These are phyloP conservation scores for Platerodrilus igneus DNA, from an alignment of 2,888 invertebrate genomes.

Conservation along the genomic window DNA sequence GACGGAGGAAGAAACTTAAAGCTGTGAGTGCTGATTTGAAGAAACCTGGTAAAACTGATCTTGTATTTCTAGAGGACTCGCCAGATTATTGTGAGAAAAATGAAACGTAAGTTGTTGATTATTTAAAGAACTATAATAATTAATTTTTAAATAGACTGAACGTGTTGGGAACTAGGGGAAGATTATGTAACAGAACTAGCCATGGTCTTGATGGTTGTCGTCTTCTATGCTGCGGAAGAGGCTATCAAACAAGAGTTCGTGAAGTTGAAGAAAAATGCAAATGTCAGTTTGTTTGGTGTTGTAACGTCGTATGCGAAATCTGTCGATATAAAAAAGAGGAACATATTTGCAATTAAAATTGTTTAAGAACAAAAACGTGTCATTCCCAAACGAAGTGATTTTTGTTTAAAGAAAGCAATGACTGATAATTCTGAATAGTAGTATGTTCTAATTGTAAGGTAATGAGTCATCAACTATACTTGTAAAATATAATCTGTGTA, in stretches of 20 bases:
- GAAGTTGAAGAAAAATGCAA: constrained; percentile 84
- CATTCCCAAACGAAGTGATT: too few relatives aligned
- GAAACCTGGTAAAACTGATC: constrained; percentile 84
- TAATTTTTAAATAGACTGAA: constrained; percentile 57
- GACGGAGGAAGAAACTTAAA: constrained; percentile 62
- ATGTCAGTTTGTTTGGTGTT: constrained; percentile 90
- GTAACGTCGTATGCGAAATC: constrained; percentile 78
- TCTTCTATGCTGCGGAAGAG: constrained; percentile 82
- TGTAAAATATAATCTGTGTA: too few relatives aligned
- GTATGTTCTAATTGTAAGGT: too few relatives aligned
- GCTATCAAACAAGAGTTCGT: constrained; percentile 77
- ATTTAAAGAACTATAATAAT: not conserved
- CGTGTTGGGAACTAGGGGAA: constrained; percentile 76
- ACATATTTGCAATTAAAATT: constrained; percentile 77
- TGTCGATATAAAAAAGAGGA: constrained; percentile 77
- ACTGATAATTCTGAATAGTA: too few relatives aligned
- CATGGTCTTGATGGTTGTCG: constrained; percentile 83
- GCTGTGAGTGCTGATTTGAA: constrained; percentile 74
- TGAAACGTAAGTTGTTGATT: constrained; percentile 74
- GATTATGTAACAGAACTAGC: constrained; percentile 79
- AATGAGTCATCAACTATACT: too few relatives aligned
- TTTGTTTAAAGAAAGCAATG: too few relatives aligned
- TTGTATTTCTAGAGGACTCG: constrained; percentile 85
- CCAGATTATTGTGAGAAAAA: constrained; percentile 89
- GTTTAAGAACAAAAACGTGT: not conserved